phyloP scores from a whole-genome alignment of 1,140 invertebrate genomes.

The Rhagoletis zephyria region DNA sequence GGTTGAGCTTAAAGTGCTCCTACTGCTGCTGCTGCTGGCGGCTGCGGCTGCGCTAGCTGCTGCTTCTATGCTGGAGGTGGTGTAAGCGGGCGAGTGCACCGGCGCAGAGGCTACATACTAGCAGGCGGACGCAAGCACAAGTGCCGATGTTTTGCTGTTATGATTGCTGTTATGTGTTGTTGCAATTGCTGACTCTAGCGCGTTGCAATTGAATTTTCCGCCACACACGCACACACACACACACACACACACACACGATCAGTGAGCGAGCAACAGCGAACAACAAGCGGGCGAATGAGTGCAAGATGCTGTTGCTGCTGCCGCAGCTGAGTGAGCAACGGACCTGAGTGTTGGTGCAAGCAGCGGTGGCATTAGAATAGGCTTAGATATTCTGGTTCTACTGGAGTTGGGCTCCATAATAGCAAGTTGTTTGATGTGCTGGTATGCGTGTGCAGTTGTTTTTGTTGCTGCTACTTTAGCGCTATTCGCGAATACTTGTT shows the following conservation, averaged over 20 bases:
- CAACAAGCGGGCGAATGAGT: conserved; percentile 2
- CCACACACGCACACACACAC: background rate
- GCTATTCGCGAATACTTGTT: conserved; percentile 13
- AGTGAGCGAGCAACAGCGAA: conserved; percentile 4
- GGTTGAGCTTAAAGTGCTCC: conserved; percentile 26
- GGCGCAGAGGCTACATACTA: conserved; percentile 59
- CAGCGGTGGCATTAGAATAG: conserved; percentile 27
- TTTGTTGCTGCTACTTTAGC: background rate
- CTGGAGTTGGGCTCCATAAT: conserved; percentile 57
- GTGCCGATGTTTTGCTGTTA: conserved; percentile 63
- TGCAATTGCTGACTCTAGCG: conserved; percentile 61
- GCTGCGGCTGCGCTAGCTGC: background rate
- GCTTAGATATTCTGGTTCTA: conserved; percentile 51
- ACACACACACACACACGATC: background rate
- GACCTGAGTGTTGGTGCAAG: background rate
- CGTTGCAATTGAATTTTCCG: conserved; percentile 52
- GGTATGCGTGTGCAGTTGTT: conserved; percentile 20
- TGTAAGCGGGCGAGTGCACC: background rate
- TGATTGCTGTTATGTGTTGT: conserved; percentile 60
- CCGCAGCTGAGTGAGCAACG: too few species aligned
- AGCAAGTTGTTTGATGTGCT: conserved; percentile 62
- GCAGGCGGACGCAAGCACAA: conserved; percentile 58
- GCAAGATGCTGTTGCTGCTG: conserved; percentile 13
- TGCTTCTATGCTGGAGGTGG: conserved; percentile 4
- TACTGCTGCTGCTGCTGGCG: conserved; percentile 11